Percentiles rank a stretch among this genome's conserved stretches.
Conservation (phyloP, 2,797 vertebrate species). For the Spinus pinus region DNA sequence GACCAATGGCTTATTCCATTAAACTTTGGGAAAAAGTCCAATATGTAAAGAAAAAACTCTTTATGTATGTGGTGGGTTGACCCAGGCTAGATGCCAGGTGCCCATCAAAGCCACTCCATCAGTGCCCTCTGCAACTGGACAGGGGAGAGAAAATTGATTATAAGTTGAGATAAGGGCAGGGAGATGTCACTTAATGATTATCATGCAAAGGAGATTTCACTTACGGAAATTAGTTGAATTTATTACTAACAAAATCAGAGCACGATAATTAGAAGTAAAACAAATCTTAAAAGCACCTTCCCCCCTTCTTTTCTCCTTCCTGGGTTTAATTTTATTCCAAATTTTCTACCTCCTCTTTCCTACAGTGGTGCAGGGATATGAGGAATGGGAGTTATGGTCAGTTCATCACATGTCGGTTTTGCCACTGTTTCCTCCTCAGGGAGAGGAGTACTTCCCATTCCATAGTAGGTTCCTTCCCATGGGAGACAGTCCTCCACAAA, state of each 20-base stretch:
- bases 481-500: not conserved
- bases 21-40: not conserved
- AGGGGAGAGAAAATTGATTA: not conserved
- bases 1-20: not conserved
- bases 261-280: not conserved
- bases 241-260: not conserved
- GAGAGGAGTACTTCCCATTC: not conserved
- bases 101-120: not conserved
- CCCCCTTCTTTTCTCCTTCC: fast-evolving
- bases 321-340: fast-evolving
- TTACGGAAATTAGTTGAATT: not conserved
- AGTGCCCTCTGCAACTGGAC: not conserved
- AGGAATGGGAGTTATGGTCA: no score
- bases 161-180: not conserved
- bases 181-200: not conserved
- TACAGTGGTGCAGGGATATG: fast-evolving
- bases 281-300: not conserved
- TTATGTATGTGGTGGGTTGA: not conserved
- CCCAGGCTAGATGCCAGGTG: no score
- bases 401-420: not conserved
- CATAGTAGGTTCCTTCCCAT: not conserved
- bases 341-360: not conserved
- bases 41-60: not conserved
- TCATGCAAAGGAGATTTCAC: not conserved
- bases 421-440: fast-evolving